Base-by-base conservation (phyloP, 2,797 vertebrate species). In the Okamejei kenojei region DNA sequence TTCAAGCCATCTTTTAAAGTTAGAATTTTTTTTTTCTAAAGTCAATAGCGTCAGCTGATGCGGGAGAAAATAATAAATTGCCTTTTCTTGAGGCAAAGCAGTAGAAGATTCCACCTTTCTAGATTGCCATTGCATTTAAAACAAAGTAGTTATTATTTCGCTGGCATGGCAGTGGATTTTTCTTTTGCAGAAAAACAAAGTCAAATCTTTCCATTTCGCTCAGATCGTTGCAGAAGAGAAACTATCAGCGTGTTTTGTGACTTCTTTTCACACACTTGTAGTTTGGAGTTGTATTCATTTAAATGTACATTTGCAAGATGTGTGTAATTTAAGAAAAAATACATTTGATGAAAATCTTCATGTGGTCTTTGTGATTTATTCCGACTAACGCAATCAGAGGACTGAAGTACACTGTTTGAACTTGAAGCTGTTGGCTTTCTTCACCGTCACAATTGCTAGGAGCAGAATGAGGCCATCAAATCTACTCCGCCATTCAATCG, bases 281-380 rank as follows among this genome's bases (percentile, higher is more conserved):
- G 94, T 93, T 95, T 95, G 96, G 38, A 93, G 93, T 93, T 93
- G 94, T 94, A 93, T 93, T 96, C 96, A 97, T 97, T 96, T 96
- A 95, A 96, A 95, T 97, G 96, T 97, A 96, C 95, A 97, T 97
- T 97, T 96, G 96, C 96, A 97, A 97, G 95, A 95, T 96, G 96
- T 96, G 96, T 97, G 96, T 97, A 96, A 96, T 96, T 97, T 96
- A 96, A 96, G 45, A 54, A 96, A 95, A 97, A 97, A 97, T 97
- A 97, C 97, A 96, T 95, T 97, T 96, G 96, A 95, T 96, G 97
- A 96, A 95, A 96, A 94, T 96, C 80, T 38, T 0, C 19, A 21
- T 68, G n/a, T 15, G 32, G 84, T 88, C 17, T 35, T 17, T 68
- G 84, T 88, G 61, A 32, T 65, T 88, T 88, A 88, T 88, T 88